Base-by-base conservation (phyloP, 2,113 vertebrate genomes). In the Pachyramphus minor region DNA sequence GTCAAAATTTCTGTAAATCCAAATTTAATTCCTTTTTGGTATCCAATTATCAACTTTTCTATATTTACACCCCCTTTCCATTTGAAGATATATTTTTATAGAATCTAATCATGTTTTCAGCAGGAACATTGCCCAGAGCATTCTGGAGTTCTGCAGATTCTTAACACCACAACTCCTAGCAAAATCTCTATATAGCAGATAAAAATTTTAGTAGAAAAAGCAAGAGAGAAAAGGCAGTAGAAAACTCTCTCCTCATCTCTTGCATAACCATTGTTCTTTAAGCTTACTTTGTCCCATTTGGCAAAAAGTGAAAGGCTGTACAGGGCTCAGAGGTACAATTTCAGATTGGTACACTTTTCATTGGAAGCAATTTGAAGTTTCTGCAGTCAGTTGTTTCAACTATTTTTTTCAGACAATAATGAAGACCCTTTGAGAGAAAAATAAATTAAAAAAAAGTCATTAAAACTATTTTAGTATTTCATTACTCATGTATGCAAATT, bases 121-220 rank as follows among this genome's bases (percentile, higher is more conserved):
- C 87, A 97, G 69, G 64, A 95, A 95, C 52, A 81, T 25, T 75
- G 84, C 91, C 44, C 35, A 84, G 60, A 92, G 69, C 73, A 84
- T 94, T 93, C 77, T 82, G 74, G 53, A 95, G 74, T 67, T 91
- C 27, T 95, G 69, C 78, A 89, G 81, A 95, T 93, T 93, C 93
- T 89, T 82, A 92, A 64, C 84, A 92, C 41, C 69, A 93, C 77
- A 91, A 93, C 19, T 94, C 52, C 84, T 95, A 73, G 62, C 77
- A 92, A 53, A 94, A 81, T 92, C 74, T 63, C 56, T 68, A 50
- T 49, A 64, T 9, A 94, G 66, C 27, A 90, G 44, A 94, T 44
- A 84, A 93, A 41, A 84, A 87, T 59, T 89, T 31, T 52, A 81
- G 68, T 33, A 74, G 44, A 87, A 81, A 81, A 93, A 15, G 24